Percentiles rank a stretch among this genome's conserved stretches.
These are phyloP conservation scores for Ennomos quercinarius DNA, from an alignment of 2,888 invertebrate species.

Conservation along the genomic window DNA sequence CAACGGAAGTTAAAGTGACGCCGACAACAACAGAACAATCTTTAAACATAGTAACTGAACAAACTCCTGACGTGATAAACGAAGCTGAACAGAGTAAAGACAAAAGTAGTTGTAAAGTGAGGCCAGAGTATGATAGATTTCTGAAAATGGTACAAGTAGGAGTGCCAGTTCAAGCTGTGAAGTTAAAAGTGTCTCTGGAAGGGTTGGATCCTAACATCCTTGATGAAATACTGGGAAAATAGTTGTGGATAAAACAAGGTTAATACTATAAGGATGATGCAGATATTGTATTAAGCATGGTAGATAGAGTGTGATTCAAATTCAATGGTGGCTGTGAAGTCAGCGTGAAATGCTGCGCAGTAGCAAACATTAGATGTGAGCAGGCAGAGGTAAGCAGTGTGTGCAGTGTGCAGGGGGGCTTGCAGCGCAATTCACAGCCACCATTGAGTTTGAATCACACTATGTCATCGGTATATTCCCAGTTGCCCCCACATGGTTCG, in stretches of 20 bases:
- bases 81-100: slow-evolving; percentile 16
- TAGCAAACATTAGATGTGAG: too few species aligned
- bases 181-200: slow-evolving; percentile 92
- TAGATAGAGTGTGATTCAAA: slow-evolving; percentile 7
- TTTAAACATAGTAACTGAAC: slow-evolving; percentile 10
- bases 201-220: slow-evolving; percentile 92
- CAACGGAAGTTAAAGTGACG: slow-evolving; percentile 27
- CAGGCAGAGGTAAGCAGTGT: too few species aligned
- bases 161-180: slow-evolving; percentile 93
- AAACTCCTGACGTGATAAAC: slow-evolving; percentile 16
- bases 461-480: too few species aligned
- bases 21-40: slow-evolving; percentile 17
- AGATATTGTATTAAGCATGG: slow-evolving; percentile 1
- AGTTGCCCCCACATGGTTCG: too few species aligned
- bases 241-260: slow-evolving; percentile 2
- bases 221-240: slow-evolving; percentile 75
- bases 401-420: too few species aligned
- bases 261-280: too few species aligned
- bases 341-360: too few species aligned
- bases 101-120: slow-evolving; percentile 55
- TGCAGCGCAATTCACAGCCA: too few species aligned
- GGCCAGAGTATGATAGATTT: slow-evolving; percentile 90
- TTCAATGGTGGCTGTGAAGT: too few species aligned
- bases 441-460: too few species aligned
- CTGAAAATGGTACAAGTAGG: slow-evolving; percentile 96